Conservation (phyloP, 2,888 invertebrate species). For the Andrena minutula region DNA sequence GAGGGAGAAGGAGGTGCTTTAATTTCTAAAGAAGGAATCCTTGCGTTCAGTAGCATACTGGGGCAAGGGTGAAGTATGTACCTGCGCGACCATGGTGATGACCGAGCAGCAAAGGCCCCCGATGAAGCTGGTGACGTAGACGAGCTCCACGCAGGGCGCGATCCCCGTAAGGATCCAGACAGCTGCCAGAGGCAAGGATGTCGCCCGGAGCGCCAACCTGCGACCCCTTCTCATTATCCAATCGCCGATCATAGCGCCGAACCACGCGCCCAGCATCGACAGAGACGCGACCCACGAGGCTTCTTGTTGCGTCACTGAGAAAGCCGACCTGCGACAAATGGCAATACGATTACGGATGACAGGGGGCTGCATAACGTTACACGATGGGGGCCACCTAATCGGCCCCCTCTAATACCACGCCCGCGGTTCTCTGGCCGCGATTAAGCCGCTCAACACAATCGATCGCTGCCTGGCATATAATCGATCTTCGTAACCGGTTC, state of each 20-base stretch:
- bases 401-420: conserved; percentile 44
- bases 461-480: conserved; percentile 25
- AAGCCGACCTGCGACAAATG: conserved; percentile 84
- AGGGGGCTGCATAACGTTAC: conserved; percentile 34
- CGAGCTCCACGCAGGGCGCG: conserved; percentile 91
- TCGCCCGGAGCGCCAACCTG: conserved; percentile 89
- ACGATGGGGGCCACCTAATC: conserved; percentile 54
- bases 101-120: conserved; percentile 94
- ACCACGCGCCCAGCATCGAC: conserved; percentile 91
- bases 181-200: conserved; percentile 91
- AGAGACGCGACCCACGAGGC: conserved; percentile 94
- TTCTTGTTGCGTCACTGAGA: conserved; percentile 90
- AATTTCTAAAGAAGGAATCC: not conserved
- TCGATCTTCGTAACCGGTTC: conserved; percentile 54
- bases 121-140: conserved; percentile 93
- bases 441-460: conserved; percentile 26
- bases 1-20: conserved; percentile 64
- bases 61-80: conserved; percentile 74
- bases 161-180: conserved; percentile 94
- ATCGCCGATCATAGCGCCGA: conserved; percentile 93
- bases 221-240: conserved; percentile 91
- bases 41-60: not conserved
- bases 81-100: conserved; percentile 91
- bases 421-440: conserved; percentile 17
- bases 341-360: conserved; percentile 46